Evolutionary conservation across 2,113 vertebrate genomes (phyloP).

Genomic region (Malaclemys terrapin): DNA sequence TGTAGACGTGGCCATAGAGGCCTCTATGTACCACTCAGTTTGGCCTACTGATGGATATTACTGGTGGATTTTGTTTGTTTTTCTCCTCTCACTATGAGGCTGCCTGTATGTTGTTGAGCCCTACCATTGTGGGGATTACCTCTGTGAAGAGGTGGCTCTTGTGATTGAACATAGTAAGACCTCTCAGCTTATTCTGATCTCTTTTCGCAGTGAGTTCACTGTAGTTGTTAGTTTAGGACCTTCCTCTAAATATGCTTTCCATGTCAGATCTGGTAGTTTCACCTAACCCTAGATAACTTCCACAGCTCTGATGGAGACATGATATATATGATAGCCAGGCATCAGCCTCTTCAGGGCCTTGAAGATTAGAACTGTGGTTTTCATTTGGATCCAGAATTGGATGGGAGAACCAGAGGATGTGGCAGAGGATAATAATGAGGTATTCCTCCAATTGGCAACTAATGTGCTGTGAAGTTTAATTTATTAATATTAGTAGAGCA

Average conservation of each 20-base stretch:
- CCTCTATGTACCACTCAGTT: background rate
- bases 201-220: background rate
- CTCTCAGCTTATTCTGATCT: background rate
- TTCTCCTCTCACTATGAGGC: background rate
- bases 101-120: background rate
- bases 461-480: rapidly evolving
- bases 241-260: background rate
- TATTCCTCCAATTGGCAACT: background rate
- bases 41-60: background rate
- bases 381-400: background rate
- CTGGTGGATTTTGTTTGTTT: background rate
- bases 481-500: background rate
- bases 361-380: background rate
- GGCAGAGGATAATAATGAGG: background rate
- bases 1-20: background rate
- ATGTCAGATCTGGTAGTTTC: background rate
- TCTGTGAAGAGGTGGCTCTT: background rate
- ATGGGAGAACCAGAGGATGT: background rate
- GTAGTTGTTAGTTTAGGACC: background rate
- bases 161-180: background rate
- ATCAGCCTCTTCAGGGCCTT: background rate
- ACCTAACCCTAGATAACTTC: background rate
- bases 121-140: background rate
- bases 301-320: background rate
- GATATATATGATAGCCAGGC: background rate